phyloP scores from a whole-genome alignment of 2,888 invertebrate genomes.

The Cartodere bifasciata region DNA sequence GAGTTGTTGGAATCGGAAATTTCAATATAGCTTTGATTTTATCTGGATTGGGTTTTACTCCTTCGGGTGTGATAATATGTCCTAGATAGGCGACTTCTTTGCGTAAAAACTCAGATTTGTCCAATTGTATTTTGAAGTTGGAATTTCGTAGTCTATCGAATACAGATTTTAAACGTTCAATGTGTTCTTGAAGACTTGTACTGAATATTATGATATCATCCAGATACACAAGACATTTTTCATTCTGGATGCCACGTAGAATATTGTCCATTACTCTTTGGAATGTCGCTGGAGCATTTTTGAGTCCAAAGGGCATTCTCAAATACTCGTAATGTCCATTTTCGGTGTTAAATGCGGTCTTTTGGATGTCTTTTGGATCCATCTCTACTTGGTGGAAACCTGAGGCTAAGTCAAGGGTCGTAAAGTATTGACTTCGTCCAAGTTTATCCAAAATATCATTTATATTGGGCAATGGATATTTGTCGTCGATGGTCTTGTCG shows the following conservation, averaged over 20 bases:
- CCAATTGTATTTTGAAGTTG: constrained; percentile 20
- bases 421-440: constrained; percentile 20
- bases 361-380: constrained; percentile 14
- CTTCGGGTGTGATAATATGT: constrained; percentile 18
- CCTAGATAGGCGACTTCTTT: constrained; percentile 20
- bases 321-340: constrained; percentile 18
- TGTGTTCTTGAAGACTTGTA: constrained; percentile 14
- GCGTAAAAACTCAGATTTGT: constrained; percentile 23
- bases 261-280: constrained; percentile 17
- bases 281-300: constrained; percentile 17
- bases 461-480: constrained; percentile 24
- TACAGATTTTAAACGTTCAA: constrained; percentile 14
- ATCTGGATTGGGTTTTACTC: constrained; percentile 18
- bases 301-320: constrained; percentile 18
- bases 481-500: constrained; percentile 21
- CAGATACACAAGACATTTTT: constrained; percentile 20
- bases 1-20: constrained; percentile 15
- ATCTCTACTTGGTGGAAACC: constrained; percentile 21
- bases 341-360: constrained; percentile 20
- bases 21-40: constrained; percentile 16
- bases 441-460: constrained; percentile 23
- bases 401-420: constrained; percentile 18
- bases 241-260: constrained; percentile 14
- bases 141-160: constrained; percentile 17
- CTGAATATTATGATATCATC: constrained; percentile 22